Evolutionary conservation across 2,113 vertebrate species (phyloP), one percentile per base, ranked within the genome.

Genomic region (Lagopus leucura): DNA sequence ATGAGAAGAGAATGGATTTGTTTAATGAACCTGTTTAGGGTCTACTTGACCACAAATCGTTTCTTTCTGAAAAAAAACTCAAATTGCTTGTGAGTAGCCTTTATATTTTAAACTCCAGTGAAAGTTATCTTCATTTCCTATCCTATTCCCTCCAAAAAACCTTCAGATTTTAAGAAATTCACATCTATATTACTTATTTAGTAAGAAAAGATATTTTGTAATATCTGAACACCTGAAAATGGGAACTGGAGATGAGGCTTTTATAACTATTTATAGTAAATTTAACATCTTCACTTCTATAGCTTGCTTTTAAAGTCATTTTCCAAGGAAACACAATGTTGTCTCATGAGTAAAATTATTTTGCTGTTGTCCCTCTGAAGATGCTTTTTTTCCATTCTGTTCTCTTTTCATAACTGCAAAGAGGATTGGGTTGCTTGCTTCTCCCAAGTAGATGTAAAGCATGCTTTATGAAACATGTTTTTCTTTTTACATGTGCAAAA

Each of bases 101-200:
- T 90, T 17, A 13, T n/a, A 65, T 65, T 89, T 86, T 88, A 30
- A 86, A 43, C 4, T 65, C 2, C 24, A 2, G 15, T 21, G 11
- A 30, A 32, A 7, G 4, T 3, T 71, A 17, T 43, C 34, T 58
- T 34, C 19, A 58, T 34, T 32, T 21, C 32, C 57, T 21, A 34
- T n/a, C 10, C 55, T 32, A 18, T 65, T 70, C 3, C 9, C 10
- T 2, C 4, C 3, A 38, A 63, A 63, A 54, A 27, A 0, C 1
- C 11, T 38, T 50, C 30, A 63, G 60, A 72, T 28, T 30, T 2
- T 25, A 76, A 82, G 19, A 2, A 52, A 86, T 88, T 77, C 11
- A 30, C 6, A 13, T 40, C 6, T 55, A 12, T 11, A 17, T 22
- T 83, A 40, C 20, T 78, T 71, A 54, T 45, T 73, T 76, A 67